Evolutionary conservation across 2,797 vertebrate genomes (phyloP), one percentile per base, ranked within the genome.

Genomic region (Octomys mimax): DNA sequence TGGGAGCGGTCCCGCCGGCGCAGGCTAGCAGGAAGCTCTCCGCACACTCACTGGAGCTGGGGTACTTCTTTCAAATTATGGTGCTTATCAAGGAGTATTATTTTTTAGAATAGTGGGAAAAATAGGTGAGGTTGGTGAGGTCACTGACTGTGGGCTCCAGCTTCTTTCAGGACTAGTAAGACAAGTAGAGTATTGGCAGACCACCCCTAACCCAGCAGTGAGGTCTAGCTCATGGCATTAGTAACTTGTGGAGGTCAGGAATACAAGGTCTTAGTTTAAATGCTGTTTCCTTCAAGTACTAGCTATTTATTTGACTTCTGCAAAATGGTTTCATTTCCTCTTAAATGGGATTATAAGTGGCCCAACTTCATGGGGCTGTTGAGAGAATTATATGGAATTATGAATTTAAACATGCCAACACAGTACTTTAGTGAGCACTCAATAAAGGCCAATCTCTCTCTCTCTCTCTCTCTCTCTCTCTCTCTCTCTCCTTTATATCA

Each of bases 211-310:
- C 6, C 73, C 79, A 79, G 59, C 22, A 59, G 77, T 31, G 28
- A 13, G 71, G 61, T 33, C 54, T 21, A 13, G 61, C 21, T 54
- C 16, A 2, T 1, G 21, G 59, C 46, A n/a, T 80, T 61, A 54
- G 59, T 61, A 81, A 94, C 79, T 5, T n/a, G 49, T 0, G 78
- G 31, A 78, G 31, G 87, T 88, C n/a, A 68, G 59, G 39, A 80
- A 62, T 64, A 71, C 64, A 75, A 82, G 70, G 54, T 87, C 77
- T 85, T 73, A 54, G 36, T 81, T 83, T n/a, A 61, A 96, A 79
- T 46, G 64, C 54, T 77, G 18, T 73, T 89, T 93, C 62, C 89
- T 97, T 92, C 83, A 83, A 73, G 57, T 85, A 39, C 46, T 78
- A 70, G 87, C 36, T 79, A 11, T 24, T 49, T 52, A 11, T 24